Evolutionary conservation across 1,140 invertebrate species (phyloP), one percentile per base, ranked within the genome.

Genomic region (Lordiphosa collinella): DNA sequence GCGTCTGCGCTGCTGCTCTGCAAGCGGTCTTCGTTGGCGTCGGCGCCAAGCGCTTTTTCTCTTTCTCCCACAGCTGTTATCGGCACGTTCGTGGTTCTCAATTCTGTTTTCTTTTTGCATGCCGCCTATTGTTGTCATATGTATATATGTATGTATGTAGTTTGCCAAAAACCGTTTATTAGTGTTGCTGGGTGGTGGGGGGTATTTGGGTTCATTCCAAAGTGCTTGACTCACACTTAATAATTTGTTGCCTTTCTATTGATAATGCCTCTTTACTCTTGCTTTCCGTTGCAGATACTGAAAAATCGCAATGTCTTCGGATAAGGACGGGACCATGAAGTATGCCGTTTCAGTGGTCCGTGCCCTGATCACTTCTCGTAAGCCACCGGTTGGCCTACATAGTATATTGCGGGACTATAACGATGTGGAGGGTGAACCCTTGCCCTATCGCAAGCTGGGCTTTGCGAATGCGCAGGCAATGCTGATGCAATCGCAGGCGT

Each of bases 361-460:
- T 43, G 74, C 87, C 0, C 31, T 88, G 2, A 67, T 84, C 29
- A 79, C 62, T 35, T 87, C 84, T 11, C 46, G 49, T 6, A 88
- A 87, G 55, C 73, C 62, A 36, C 76, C 84, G 22, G 67, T 71
- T 29, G 46, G 40, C 32, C 41, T 88, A 40, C 8, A 18, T 3
- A 14, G 36, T 5, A 53, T 88, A 8, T 16, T 79, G 13, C 43
- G 22, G 0, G 87, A 88, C 40, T 88, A 86, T 48, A 8, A 3
- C 1, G 48, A 43, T 12, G 34, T 76, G 6, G 87, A 88, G 32
- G 51, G 71, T 1, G 37, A 41, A n/a, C n/a, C 41, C 0, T 37
- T 88, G 3, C 69, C 80, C 5, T 86, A 31, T 43, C 59, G 35
- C 11, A 16, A 43, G 3, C 25, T 78, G 12, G 87, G 84, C 7